Conservation (phyloP, 2,888 invertebrate species). For the Luperina testacea region DNA sequence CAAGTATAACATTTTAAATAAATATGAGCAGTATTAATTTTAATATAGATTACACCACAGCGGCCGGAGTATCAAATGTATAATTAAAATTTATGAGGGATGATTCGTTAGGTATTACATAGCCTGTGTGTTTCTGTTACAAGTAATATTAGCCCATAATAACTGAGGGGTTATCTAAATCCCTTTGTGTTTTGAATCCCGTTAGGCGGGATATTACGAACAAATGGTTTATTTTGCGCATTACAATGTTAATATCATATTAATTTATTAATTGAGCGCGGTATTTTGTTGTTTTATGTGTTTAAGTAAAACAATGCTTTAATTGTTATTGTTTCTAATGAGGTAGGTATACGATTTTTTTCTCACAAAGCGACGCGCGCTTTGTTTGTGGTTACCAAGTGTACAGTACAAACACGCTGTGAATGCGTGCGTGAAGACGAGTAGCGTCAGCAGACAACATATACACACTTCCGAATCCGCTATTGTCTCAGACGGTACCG, state of each 20-base stretch:
- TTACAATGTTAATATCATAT: conserved; percentile 59
- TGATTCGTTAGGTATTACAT: conserved; percentile 77
- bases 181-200: conserved; percentile 74
- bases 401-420: no score
- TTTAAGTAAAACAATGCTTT: conserved; percentile 34
- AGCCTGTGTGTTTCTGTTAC: conserved; percentile 74
- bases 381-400: neutral
- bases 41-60: conserved; percentile 70
- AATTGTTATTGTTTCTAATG: conserved; percentile 15
- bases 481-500: no score
- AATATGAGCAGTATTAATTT: conserved; percentile 73
- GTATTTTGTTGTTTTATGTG: conserved; percentile 35
- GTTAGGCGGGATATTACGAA: conserved; percentile 62
- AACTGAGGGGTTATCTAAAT: conserved; percentile 74
- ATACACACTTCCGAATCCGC: no score
- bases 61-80: conserved; percentile 78
- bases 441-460: no score
- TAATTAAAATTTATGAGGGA: conserved; percentile 85
- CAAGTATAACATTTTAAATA: conserved; percentile 57
- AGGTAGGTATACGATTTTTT: neutral
- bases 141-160: conserved; percentile 79
- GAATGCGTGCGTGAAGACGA: no score
- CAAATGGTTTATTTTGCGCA: conserved; percentile 64
- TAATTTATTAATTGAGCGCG: conserved; percentile 63
- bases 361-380: neutral